phyloP scores from a whole-genome alignment of 2,113 vertebrate species.

The Chaetorhynchus papuensis region DNA sequence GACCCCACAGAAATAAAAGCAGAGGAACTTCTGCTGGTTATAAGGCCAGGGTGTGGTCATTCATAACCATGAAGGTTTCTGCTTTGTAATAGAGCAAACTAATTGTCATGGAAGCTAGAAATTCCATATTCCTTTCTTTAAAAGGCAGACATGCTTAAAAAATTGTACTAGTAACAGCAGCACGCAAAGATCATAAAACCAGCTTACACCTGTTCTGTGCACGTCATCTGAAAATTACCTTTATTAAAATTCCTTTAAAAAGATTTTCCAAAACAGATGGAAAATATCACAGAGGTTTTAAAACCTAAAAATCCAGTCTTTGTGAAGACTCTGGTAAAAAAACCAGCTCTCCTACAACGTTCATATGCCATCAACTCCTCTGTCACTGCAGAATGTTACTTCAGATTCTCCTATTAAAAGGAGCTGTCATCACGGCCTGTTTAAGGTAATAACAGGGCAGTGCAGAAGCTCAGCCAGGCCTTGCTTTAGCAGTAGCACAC shows the following conservation, averaged over 20 bases:
- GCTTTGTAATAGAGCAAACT: background rate
- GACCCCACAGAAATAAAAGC: background rate
- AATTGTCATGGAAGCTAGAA: background rate
- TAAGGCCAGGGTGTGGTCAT: background rate
- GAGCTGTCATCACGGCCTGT: conserved; percentile 4
- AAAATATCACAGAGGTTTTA: background rate
- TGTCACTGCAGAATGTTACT: background rate
- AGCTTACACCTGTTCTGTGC: background rate
- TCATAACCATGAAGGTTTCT: background rate
- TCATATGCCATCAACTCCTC: background rate
- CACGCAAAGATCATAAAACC: background rate
- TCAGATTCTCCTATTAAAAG: background rate
- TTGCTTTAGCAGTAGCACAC: background rate
- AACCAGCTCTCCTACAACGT: background rate
- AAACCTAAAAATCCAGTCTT: background rate
- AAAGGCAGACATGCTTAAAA: background rate
- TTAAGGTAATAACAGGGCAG: background rate
- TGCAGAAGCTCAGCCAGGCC: background rate
- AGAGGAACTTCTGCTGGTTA: background rate
- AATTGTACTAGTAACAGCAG: background rate
- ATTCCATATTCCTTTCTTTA: background rate
- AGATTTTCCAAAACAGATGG: background rate
- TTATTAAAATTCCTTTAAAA: background rate
- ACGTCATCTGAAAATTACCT: background rate
- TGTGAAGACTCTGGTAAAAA: background rate